phyloP scores from a whole-genome alignment of 35 echinoderm and acorn worm genomes.

The Acanthaster planci region DNA sequence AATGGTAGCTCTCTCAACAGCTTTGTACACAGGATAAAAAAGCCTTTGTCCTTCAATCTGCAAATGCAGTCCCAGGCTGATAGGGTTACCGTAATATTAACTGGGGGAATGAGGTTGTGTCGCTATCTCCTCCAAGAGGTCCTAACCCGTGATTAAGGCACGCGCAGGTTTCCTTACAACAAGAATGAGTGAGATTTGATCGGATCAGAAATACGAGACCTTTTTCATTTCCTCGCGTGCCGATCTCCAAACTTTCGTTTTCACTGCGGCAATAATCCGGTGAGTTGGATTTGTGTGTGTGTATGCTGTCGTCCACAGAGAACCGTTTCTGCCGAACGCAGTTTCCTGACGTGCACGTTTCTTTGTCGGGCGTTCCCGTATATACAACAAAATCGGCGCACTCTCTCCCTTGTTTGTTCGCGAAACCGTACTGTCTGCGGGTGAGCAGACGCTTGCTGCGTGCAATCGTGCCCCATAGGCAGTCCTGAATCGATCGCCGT shows the following conservation, averaged over 20 bases:
- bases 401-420: too few relatives aligned
- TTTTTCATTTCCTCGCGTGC: neutral
- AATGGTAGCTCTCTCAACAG: neutral
- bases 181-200: neutral
- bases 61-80: neutral
- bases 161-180: neutral
- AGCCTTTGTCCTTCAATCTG: neutral
- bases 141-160: neutral
- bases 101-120: neutral
- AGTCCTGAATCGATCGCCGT: too few relatives aligned
- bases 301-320: too few relatives aligned
- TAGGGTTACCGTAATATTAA: slow-evolving; percentile 21
- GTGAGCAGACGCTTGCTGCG: too few relatives aligned
- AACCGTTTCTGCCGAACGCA: too few relatives aligned
- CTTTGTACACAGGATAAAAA: neutral
- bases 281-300: neutral
- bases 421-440: too few relatives aligned
- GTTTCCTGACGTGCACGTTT: too few relatives aligned
- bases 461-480: too few relatives aligned
- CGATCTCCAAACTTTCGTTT: neutral
- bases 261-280: neutral
- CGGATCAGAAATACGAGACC: slow-evolving; percentile 9
- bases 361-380: too few relatives aligned
- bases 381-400: too few relatives aligned
- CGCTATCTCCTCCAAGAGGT: neutral